Evolutionary conservation across 2,113 vertebrate genomes (phyloP), one percentile per base, ranked within the genome.

Genomic region (Siniperca knerii): DNA sequence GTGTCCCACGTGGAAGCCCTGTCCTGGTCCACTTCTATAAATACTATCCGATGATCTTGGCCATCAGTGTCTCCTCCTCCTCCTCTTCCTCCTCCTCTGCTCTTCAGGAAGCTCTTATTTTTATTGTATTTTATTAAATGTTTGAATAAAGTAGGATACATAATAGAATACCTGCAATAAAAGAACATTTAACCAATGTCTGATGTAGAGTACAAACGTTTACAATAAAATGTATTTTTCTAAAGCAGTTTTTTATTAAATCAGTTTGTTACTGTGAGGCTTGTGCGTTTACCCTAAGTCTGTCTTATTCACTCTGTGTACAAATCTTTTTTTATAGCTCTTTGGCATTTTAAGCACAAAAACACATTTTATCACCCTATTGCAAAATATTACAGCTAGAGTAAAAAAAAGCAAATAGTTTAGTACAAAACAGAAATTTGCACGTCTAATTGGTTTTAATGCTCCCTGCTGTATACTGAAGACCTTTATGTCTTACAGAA

Each of bases 11-110:
- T 91, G 88, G 65, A 87, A 81, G 82, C 54, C 81, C 77, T 76
- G 87, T 85, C 90, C 91, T 90, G 77, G 80, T 88, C 87, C 82
- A 88, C 85, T 84, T 87, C 90, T 90, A 89, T 89, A 84, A 92
- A 91, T 92, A 90, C 81, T 76, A 80, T 74, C 54, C 84, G 66
- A 89, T 89, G 79, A 90, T 90, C 84, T 90, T 82, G 77, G 78
- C 81, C 88, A 64, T 90, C 75, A 46, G 64, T 48, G 74, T 84
- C 37, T 82, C 40, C 54, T 82, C 73, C 54, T 82, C 73, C 60
- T 87, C 46, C 42, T 25, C 66, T 23, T 48, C 57, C 60, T 58
- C 46, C 58, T 57, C 6, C 29, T 54, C 37, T 13, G 29, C 71
- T 80, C 35, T 44, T 71, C 57, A 60, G 48, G 61, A 79, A 71